Evolutionary conservation across 2,797 vertebrate species (phyloP).

Genomic region (Pipistrellus kuhlii): DNA sequence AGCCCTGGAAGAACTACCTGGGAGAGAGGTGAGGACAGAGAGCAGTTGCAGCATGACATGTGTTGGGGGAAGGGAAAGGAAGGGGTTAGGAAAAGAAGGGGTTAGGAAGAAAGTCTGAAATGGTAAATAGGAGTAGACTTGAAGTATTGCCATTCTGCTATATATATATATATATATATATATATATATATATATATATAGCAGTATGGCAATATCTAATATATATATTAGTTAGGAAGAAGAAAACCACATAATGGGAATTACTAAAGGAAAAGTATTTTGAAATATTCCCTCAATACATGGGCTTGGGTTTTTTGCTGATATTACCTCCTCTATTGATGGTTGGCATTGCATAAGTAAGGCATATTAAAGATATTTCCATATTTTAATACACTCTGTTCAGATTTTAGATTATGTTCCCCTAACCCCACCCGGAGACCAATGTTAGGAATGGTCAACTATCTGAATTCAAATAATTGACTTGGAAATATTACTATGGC

Average conservation of each 20-base stretch:
- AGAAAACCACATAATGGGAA: background rate
- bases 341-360: background rate
- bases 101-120: background rate
- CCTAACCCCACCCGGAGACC: no score
- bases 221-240: background rate
- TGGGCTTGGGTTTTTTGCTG: background rate
- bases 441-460: no score
- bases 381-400: background rate
- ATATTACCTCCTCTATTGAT: background rate
- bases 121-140: background rate
- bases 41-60: background rate
- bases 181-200: no score
- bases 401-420: background rate
- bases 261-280: constrained; percentile 5
- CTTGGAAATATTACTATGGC: no score
- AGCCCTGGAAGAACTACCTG: background rate
- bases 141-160: background rate
- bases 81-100: rapidly evolving
- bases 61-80: background rate
- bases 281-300: background rate
- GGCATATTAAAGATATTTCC: background rate
- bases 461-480: no score
- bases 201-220: no score
- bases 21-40: background rate
- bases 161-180: no score